Evolutionary conservation across 2,113 vertebrate species (phyloP).

Genomic region (Gymnocephalus cernua): DNA sequence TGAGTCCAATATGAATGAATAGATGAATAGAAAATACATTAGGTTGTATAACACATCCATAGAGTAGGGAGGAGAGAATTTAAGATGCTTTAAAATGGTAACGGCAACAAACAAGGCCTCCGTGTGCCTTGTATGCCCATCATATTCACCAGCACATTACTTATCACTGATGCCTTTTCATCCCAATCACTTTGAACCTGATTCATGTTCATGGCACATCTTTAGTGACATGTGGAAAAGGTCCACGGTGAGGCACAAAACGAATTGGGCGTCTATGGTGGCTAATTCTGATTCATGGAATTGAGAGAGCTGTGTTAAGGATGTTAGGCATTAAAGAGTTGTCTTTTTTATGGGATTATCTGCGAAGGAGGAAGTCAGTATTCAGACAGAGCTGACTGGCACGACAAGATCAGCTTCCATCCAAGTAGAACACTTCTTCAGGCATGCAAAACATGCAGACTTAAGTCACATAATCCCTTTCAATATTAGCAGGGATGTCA

Average conservation of each 20-base stretch:
- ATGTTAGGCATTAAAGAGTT: constrained; percentile 79
- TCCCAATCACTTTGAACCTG: constrained; percentile 31
- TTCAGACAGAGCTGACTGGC: constrained; percentile 76
- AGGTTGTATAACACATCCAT: constrained; percentile 8
- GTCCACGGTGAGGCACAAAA: constrained; percentile 55
- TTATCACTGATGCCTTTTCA: constrained; percentile 42
- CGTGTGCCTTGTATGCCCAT: not conserved
- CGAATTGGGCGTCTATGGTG: constrained; percentile 48
- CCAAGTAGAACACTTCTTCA: constrained; percentile 81
- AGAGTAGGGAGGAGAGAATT: not conserved
- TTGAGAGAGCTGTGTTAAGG: constrained; percentile 67
- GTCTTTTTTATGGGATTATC: constrained; percentile 76
- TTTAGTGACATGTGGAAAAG: constrained; percentile 37
- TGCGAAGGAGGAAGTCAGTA: constrained; percentile 71
- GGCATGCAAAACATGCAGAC: constrained; percentile 77
- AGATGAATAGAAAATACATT: constrained; percentile 28
- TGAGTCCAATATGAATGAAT: constrained; percentile 10
- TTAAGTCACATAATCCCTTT: constrained; percentile 80
- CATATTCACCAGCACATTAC: constrained; percentile 3
- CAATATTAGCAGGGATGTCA: constrained; percentile 75
- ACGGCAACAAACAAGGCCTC: not conserved
- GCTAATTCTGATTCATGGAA: constrained; percentile 72
- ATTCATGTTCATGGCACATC: constrained; percentile 42
- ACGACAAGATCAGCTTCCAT: constrained; percentile 65
- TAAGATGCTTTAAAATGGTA: constrained; percentile 19